Evolutionary conservation across 2,113 vertebrate species (phyloP).

Genomic region (Centrocercus urophasianus): DNA sequence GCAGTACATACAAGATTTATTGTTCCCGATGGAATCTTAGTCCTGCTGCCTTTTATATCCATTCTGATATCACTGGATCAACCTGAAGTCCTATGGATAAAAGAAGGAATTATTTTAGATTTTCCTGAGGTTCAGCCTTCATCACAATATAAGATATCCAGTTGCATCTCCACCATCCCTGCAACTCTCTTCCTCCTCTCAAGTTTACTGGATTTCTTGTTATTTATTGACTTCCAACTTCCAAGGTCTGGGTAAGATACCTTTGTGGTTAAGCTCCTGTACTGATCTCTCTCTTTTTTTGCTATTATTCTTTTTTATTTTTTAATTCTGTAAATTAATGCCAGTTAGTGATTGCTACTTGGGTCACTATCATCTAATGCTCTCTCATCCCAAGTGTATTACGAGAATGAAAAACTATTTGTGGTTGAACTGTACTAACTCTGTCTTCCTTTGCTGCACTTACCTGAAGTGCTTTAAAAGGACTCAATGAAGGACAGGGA

Average conservation of each 20-base stretch:
- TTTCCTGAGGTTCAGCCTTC: background rate
- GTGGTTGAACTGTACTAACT: rapidly evolving
- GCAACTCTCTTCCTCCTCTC: background rate
- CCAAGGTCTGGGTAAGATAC: background rate
- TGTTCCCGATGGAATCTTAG: slow-evolving; percentile 4
- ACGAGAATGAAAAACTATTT: background rate
- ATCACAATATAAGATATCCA: background rate
- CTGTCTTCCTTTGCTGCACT: background rate
- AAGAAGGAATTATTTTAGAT: background rate
- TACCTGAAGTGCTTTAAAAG: background rate
- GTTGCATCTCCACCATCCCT: background rate
- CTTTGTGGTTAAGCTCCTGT: background rate
- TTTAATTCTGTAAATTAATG: background rate
- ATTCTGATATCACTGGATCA: background rate
- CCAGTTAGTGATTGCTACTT: background rate
- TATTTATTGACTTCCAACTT: background rate
- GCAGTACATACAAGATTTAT: slow-evolving; percentile 6
- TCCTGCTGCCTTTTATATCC: background rate
- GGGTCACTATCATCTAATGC: background rate
- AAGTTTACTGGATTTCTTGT: background rate
- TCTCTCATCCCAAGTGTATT: background rate
- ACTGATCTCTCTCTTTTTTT: background rate
- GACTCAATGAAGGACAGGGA: background rate
- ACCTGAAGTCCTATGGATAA: background rate
- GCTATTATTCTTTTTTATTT: too few species aligned